phyloP scores from a whole-genome alignment of 2,113 vertebrate genomes.

The Malurus elegans region DNA sequence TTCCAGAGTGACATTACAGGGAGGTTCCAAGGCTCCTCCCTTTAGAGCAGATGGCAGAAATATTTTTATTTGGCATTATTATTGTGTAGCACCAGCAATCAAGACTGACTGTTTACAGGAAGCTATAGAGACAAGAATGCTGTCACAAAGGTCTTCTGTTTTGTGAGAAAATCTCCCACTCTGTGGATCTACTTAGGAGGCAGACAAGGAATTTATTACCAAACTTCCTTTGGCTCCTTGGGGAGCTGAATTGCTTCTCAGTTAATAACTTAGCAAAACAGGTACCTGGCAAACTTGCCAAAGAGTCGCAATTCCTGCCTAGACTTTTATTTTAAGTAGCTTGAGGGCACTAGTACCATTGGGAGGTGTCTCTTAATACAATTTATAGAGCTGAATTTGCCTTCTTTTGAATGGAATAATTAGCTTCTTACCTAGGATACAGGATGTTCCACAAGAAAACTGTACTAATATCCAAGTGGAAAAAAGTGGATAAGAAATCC shows the following conservation, averaged over 20 bases:
- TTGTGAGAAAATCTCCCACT: not conserved
- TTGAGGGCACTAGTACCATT: not conserved
- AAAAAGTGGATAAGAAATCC: not conserved
- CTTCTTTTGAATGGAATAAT: not conserved
- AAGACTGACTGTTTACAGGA: not conserved
- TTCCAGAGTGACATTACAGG: not conserved
- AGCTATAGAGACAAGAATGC: not conserved
- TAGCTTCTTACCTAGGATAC: not conserved
- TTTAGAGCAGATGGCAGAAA: not conserved
- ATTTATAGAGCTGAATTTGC: not conserved
- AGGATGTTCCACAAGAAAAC: not conserved
- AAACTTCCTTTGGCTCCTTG: not conserved
- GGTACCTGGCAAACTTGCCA: not conserved
- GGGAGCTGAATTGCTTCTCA: not conserved
- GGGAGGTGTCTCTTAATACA: not conserved
- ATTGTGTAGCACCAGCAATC: not conserved
- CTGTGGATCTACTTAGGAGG: not conserved
- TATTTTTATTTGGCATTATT: not conserved
- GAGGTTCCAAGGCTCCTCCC: not conserved
- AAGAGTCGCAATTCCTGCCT: not conserved
- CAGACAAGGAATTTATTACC: not conserved
- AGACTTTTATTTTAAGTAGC: not conserved
- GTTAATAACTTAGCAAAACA: not conserved
- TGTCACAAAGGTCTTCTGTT: not conserved
- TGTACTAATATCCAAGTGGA: not conserved